A percentile compares a stretch with the other conserved stretches of the same genome.
These are phyloP conservation scores for Tadarida brasiliensis DNA, from an alignment of 2,797 vertebrate species.

Conservation along the genomic window DNA sequence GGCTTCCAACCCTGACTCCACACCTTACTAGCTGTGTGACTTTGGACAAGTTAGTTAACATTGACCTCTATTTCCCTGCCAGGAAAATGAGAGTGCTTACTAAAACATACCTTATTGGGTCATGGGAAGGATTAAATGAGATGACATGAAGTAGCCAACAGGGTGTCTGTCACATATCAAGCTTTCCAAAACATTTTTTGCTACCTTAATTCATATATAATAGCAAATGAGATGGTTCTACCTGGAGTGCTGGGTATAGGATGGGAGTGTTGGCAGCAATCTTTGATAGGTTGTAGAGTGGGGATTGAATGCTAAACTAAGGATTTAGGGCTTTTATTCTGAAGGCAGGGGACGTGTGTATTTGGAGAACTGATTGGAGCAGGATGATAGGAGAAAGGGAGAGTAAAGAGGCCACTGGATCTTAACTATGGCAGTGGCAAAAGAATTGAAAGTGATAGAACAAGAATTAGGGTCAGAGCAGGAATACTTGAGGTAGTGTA, in stretches of 20 bases:
- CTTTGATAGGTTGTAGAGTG: neutral
- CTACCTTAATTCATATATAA: neutral
- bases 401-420: neutral
- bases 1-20: neutral
- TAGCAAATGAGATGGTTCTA: neutral
- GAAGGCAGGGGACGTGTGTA: neutral
- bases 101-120: neutral
- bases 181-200: neutral
- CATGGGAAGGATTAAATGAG: neutral
- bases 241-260: neutral
- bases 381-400: neutral
- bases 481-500: neutral
- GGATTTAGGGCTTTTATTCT: slow-evolving; percentile 47
- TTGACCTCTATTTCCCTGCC: neutral
- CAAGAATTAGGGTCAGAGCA: neutral
- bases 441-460: neutral
- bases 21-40: neutral
- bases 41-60: neutral
- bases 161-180: neutral
- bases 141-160: neutral
- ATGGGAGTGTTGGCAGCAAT: neutral
- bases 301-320: neutral
- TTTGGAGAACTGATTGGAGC: neutral
- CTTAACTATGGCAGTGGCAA: slow-evolving; percentile 4
- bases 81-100: neutral